Conservation (phyloP, 2,797 vertebrate genomes). For the Linurgus olivaceus region DNA sequence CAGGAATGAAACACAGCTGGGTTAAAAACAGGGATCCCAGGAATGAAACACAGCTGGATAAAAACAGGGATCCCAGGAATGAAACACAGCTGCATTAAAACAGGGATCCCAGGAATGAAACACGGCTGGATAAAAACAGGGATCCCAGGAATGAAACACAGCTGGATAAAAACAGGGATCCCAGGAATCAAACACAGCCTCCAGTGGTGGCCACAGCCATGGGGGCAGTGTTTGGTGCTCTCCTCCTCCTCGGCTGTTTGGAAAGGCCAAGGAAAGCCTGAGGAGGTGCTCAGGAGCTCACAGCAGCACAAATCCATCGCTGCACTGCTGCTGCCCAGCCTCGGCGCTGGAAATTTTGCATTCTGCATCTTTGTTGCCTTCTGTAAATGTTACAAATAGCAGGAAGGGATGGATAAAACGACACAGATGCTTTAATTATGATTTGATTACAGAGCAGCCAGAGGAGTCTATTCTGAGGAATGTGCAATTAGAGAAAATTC, state of each 20-base stretch:
- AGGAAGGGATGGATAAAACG: conserved; percentile 35
- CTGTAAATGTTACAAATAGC: conserved; percentile 17
- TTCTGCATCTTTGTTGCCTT: conserved; percentile 10
- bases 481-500: conserved; percentile 44
- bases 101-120: background rate
- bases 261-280: background rate
- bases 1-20: background rate
- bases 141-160: background rate
- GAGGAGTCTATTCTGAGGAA: conserved; percentile 52
- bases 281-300: background rate
- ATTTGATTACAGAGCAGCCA: conserved; percentile 58
- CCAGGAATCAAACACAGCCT: background rate
- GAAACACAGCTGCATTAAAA: background rate
- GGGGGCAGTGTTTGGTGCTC: background rate
- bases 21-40: no score
- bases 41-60: no score
- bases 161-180: background rate
- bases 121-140: background rate
- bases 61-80: background rate
- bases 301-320: background rate
- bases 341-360: background rate
- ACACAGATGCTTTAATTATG: conserved; percentile 63
- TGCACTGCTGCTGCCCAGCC: background rate
- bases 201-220: background rate
- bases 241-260: background rate